Evolutionary conservation across 2,113 vertebrate genomes (phyloP), one percentile per base, ranked within the genome.

Genomic region (Sula dactylatra): DNA sequence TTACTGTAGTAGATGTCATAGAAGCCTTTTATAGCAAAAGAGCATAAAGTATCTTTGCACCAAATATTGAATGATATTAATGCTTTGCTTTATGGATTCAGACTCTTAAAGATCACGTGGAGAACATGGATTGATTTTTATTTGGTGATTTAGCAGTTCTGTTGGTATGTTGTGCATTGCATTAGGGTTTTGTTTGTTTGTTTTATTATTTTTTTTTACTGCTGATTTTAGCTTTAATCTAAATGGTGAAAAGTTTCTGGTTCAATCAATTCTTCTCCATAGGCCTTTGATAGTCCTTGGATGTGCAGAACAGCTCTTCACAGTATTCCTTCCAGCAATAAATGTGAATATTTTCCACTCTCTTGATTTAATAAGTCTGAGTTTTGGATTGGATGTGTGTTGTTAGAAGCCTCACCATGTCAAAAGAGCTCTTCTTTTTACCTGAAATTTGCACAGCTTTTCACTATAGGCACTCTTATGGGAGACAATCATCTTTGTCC

Each of bases 151-250:
- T 59, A 96, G 61, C 38, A 91, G 26, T 72, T 97, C 45, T 91
- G 5, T 79, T 89, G 66, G 8, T 59, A 4, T 47, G 16, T 81
- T 93, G 25, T 86, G 82, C 27, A 31, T 66, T 81, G 34, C 49
- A 88, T 85, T 84, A 82, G 59, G 6, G 86, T 9, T 81, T 90
- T 26, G 8, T 26, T 77, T 31, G 5, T 13, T 45, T 64, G 20
- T 38, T 50, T 93, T 29, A 38, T 62, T 26, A 26, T 20, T 77
- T 72, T 77, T 72, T 36, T 55, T 81, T 86, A 70, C 40, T 67
- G 34, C 50, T 74, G 31, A n/a, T 94, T 90, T 94, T 71, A 82
- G 8, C 78, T 96, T 95, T 97, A 50, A 70, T 83, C 45, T 88
- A 79, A 95, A 56, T 18, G 45, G 32, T 54, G 10, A 79, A 22